A percentile compares a stretch with the other conserved stretches of the same genome.
Evolutionary conservation across 2,888 invertebrate species (phyloP).

Genomic region (Xestia sexstrigata): DNA sequence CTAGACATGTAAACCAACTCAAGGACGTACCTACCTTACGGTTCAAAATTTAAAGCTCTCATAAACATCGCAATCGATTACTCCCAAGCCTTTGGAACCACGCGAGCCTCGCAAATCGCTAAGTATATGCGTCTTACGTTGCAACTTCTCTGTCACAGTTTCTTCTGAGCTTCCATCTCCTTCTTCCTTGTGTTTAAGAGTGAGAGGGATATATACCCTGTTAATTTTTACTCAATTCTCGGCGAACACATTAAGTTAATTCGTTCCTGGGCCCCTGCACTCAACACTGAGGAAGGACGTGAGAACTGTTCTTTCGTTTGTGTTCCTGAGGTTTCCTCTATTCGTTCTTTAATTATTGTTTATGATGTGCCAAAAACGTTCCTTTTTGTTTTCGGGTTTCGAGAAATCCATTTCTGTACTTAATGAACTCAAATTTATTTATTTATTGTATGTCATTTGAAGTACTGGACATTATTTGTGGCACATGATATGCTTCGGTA

Average conservation of each 20-base stretch:
- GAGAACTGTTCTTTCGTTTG: constrained; percentile 65
- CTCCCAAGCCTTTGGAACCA: constrained; percentile 68
- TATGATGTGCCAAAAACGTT: constrained; percentile 52
- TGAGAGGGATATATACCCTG: constrained; percentile 57
- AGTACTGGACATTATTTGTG: neutral
- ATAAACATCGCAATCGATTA: constrained; percentile 79
- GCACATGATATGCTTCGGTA: neutral
- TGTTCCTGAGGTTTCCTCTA: constrained; percentile 66
- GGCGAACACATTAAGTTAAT: constrained; percentile 80
- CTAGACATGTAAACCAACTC: constrained; percentile 55
- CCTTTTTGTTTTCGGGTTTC: neutral
- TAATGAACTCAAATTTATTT: neutral
- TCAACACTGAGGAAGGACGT: constrained; percentile 72
- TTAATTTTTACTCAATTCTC: constrained; percentile 79
- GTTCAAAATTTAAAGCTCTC: constrained; percentile 75
- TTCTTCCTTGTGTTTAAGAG: constrained; percentile 47
- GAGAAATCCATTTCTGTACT: constrained; percentile 7
- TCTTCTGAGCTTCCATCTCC: constrained; percentile 41
- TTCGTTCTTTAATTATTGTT: constrained; percentile 73
- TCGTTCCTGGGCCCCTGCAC: constrained; percentile 75
- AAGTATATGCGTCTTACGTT: constrained; percentile 65
- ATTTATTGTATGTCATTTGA: neutral
- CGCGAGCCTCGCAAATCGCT: constrained; percentile 71
- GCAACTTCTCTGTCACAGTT: constrained; percentile 55
- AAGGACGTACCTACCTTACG: constrained; percentile 47